Evolutionary conservation across 2,797 vertebrate genomes (phyloP), one percentile per base, ranked within the genome.

Genomic region (Poeciliopsis paucimaculata): DNA sequence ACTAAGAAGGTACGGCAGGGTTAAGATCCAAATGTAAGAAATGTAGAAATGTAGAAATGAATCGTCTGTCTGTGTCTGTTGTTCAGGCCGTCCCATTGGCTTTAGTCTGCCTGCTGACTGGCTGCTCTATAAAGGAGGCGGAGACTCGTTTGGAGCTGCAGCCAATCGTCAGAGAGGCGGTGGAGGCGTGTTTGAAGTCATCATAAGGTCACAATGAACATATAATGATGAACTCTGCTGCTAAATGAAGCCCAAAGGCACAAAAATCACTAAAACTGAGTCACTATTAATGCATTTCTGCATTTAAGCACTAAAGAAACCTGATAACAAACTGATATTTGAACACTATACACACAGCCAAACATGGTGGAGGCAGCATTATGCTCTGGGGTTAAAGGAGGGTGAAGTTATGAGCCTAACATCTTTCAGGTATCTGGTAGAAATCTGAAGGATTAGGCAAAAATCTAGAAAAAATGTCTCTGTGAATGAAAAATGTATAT

Each of bases 31-130:
- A 28, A 43, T 43, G 36, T 16, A 43, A 53, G 34, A 28, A 34
- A 10, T 31, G n/a, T n/a, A n/a, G 7, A 23, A 3, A 7, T 16
- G 73, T 31, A 39, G 43, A 26, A 45, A 75, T 20, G 18, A 39
- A 68, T 70, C 23, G 11, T 62, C 20, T 81, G 18, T 83, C 2
- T 82, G 34, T 75, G 16, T 41, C 41, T 70, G 9, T 70, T 70
- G 41, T 77, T 47, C 70, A 96, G 96, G 94, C 96, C 64, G 94
- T 96, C 66, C 95, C 96, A 0, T 82, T 89, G 43, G 95, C 96
- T 26, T 80, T 96, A 84, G 87, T 96, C 82, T 94, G 93, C 76
- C 90, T 97, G 78, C 87, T 95, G 12, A 93, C 90, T 26, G 83
- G 83, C 26, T 94, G 94, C 80, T 89, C 94, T 0, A 74, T 96